Percentiles rank a stretch among this genome's conserved stretches.
These are phyloP conservation scores for Malurus leucopterus DNA, from an alignment of 2,797 vertebrate genomes.

Conservation along the genomic window DNA sequence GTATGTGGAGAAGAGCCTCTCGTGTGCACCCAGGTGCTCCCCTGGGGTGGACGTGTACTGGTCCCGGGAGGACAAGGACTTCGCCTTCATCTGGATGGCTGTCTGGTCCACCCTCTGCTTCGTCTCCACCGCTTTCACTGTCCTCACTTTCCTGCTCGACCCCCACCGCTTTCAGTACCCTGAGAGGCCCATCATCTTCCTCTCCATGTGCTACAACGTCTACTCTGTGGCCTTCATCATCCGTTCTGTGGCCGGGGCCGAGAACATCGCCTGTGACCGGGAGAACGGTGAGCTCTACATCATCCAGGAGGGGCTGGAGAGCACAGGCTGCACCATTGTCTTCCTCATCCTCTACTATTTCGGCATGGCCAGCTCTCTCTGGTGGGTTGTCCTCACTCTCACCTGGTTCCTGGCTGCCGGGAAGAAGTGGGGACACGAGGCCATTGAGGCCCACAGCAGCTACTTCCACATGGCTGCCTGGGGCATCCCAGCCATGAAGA, in stretches of 20 bases:
- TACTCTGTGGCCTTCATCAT: constrained; percentile 97
- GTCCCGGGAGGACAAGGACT: constrained; percentile 93
- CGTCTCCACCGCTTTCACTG: constrained; percentile 93
- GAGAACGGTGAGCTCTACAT: constrained; percentile 90
- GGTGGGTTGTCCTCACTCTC: constrained; percentile 97
- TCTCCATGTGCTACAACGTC: constrained; percentile 97
- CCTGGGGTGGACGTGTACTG: constrained; percentile 92
- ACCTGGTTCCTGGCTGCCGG: constrained; percentile 97
- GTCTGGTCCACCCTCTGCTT: constrained; percentile 96
- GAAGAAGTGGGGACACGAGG: constrained; percentile 98
- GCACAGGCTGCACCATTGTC: constrained; percentile 94
- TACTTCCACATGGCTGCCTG: constrained; percentile 98
- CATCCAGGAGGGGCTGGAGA: constrained; percentile 95
- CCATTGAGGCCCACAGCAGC: constrained; percentile 95
- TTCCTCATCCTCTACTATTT: constrained; percentile 98
- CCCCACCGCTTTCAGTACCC: constrained; percentile 97
- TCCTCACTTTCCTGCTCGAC: constrained; percentile 94
- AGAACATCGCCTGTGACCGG: constrained; percentile 93
- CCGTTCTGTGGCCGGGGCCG: constrained; percentile 88
- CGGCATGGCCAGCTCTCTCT: constrained; percentile 95
- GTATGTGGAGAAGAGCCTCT: constrained; percentile 91
- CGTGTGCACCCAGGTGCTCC: constrained; percentile 89
- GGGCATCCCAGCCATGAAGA: constrained; percentile 94
- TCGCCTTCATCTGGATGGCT: constrained; percentile 96
- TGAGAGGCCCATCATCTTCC: constrained; percentile 96